Percentiles rank a stretch among this genome's conserved stretches.
Conservation (phyloP, 2,797 vertebrate species). For the Peromyscus attwateri region DNA sequence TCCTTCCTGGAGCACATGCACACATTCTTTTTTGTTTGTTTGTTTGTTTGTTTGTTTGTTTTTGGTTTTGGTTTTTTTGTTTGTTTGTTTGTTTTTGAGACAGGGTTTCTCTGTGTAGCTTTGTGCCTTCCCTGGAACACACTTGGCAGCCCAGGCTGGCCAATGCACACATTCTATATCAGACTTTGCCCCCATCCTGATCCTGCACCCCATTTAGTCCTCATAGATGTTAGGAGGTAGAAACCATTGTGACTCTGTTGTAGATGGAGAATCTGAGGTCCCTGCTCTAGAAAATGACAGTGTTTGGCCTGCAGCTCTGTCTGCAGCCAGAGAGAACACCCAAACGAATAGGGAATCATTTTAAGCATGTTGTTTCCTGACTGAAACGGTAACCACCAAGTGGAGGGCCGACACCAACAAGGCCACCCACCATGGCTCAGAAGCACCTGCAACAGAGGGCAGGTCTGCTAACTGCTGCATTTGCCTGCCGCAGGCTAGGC, state of each 20-base stretch:
- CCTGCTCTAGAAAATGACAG: fast-evolving
- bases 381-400: neutral
- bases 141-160: too few relatives aligned
- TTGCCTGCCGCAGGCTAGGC: neutral
- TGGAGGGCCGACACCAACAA: fast-evolving
- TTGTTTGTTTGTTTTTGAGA: too few relatives aligned
- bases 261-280: neutral
- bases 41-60: too few relatives aligned
- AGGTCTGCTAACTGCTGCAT: fast-evolving
- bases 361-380: neutral
- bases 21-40: too few relatives aligned
- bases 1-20: fast-evolving
- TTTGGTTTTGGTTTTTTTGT: too few relatives aligned
- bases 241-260: neutral
- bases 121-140: too few relatives aligned
- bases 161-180: fast-evolving
- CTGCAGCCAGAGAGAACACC: neutral
- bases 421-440: fast-evolving
- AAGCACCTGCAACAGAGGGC: fast-evolving
- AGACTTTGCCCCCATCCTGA: too few relatives aligned
- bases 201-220: too few relatives aligned
- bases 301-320: neutral
- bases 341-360: neutral
- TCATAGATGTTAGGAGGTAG: neutral
- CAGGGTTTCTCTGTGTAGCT: too few relatives aligned